Base-by-base conservation (phyloP, 2,113 vertebrate species). In the Lophotis ruficrista region DNA sequence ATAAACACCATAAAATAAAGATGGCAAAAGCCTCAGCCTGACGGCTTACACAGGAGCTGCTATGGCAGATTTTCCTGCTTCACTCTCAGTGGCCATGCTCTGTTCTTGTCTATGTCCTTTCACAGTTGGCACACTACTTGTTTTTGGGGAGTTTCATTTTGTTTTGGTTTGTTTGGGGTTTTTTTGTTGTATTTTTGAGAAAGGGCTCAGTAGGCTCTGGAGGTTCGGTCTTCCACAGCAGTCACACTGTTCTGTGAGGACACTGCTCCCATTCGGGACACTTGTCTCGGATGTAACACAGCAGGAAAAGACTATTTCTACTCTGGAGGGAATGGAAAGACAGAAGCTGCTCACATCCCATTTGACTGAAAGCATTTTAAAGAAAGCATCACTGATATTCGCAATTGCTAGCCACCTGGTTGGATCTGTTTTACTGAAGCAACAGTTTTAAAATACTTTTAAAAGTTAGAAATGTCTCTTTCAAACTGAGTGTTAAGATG, bases 231-330 rank as follows among this genome's bases (percentile, higher is more conserved):
- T 84, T 84, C 9, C 20, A 20, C 57, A 83, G 48, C 8, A 68
- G 30, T 62, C 4, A 6, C 33, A 19, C 28, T 72, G 35, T 14
- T 79, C 25, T n/a, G n/a, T 2, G 1, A 76, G 43, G 61, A 86
- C 17, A 30, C 24, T 0, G 0, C 37, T 72, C 33, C 65, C 53
- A 19, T 21, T 62, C 4, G 4, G n/a, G 53, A 73, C 76, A 61
- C n/a, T 37, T 56, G n/a, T n/a, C n/a, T 33, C 58, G 35, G 48
- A 41, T 3, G 72, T 1, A 64, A 41, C 9, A 60, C 51, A 66
- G 48, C 25, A 72, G 14, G 35, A 33, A 56, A 37, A 48, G 11
- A 14, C 11, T 80, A 30, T 64, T 87, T 62, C 78, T 83, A 1
- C 20, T 61, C 45, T 24, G 53, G 28, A 65, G 53, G 7, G 13